Evolutionary conservation across 2,888 invertebrate species (phyloP).

Genomic region (Ectropis crepuscularia): DNA sequence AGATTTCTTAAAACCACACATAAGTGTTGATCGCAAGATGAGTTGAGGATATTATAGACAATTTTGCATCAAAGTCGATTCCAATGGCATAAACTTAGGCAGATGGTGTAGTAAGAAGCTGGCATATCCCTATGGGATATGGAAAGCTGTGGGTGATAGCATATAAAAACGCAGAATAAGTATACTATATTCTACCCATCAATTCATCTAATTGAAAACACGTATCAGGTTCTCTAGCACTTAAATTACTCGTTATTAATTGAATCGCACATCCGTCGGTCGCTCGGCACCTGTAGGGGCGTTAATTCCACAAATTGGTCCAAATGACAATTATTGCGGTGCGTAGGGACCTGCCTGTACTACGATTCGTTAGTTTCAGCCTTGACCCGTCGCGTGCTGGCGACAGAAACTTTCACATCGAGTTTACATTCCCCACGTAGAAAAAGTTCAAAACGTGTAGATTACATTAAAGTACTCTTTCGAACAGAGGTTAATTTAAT

Average conservation of each 20-base stretch:
- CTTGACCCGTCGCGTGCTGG: constrained; percentile 79
- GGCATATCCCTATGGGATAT: too few relatives aligned
- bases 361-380: constrained; percentile 47
- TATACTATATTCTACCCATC: neutral
- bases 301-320: constrained; percentile 74
- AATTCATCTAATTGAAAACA: neutral
- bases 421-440: constrained; percentile 42
- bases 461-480: too few relatives aligned
- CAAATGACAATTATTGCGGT: constrained; percentile 63
- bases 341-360: constrained; percentile 43
- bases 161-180: too few relatives aligned
- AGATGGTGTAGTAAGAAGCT: too few relatives aligned
- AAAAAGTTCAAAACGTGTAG: constrained; percentile 17
- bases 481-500: too few relatives aligned
- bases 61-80: too few relatives aligned
- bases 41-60: too few relatives aligned
- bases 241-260: constrained; percentile 25
- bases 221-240: constrained; percentile 10
- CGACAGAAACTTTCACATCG: constrained; percentile 54
- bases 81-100: too few relatives aligned
- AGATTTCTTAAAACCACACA: too few relatives aligned
- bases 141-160: too few relatives aligned
- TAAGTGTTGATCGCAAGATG: too few relatives aligned
- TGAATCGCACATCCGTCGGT: constrained; percentile 19
- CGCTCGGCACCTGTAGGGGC: constrained; percentile 31